Conservation (phyloP, 92 coral and sea anemone species). For the Bergia sp. region DNA sequence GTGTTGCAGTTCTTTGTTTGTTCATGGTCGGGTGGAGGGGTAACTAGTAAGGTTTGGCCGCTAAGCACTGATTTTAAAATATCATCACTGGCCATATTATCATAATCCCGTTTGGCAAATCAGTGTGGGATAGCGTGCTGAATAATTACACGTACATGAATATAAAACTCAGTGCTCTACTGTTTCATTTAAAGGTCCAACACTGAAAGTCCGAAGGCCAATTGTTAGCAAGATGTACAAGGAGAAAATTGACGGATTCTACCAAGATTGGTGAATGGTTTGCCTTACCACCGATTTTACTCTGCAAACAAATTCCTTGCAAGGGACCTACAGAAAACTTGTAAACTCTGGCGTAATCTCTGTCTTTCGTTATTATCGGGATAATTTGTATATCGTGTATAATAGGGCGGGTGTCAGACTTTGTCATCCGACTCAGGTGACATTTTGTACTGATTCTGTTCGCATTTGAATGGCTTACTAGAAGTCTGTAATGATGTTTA, state of each 20-base stretch:
- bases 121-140: neutral
- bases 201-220: conserved; percentile 91
- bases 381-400: neutral
- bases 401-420: neutral
- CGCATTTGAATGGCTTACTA: too few relatives aligned
- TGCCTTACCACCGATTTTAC: neutral
- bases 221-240: conserved; percentile 91
- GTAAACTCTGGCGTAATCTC: neutral
- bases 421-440: neutral
- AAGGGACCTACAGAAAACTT: neutral
- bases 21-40: too few relatives aligned
- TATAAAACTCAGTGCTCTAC: neutral
- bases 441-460: too few relatives aligned
- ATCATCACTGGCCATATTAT: too few relatives aligned
- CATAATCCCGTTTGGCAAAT: neutral
- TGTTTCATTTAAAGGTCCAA: conserved; percentile 78
- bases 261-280: conserved; percentile 44
- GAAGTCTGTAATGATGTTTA: neutral
- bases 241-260: conserved; percentile 86
- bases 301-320: neutral
- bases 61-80: too few relatives aligned
- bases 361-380: too few relatives aligned
- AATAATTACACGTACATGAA: too few relatives aligned
- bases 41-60: too few relatives aligned
- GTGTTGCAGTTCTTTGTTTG: too few relatives aligned